Evolutionary conservation across 2,797 vertebrate genomes (phyloP).

Genomic region (Aldrovandia affinis): DNA sequence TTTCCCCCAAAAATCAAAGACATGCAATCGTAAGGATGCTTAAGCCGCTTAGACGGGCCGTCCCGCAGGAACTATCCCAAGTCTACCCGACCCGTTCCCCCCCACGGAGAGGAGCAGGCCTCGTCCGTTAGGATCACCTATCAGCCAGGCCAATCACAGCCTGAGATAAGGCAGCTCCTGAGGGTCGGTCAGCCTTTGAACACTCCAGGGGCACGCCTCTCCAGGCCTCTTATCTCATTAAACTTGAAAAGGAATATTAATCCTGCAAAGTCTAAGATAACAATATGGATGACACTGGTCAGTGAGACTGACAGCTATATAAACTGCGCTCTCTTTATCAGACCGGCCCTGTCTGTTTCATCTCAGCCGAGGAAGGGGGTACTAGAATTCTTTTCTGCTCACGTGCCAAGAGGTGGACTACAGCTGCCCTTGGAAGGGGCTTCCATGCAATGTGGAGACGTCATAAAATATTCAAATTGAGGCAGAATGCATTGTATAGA

Average conservation of each 20-base stretch:
- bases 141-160: constrained; percentile 84
- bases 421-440: not conserved
- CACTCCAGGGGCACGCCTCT: constrained; percentile 74
- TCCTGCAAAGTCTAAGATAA: constrained; percentile 80
- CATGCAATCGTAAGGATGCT: constrained; percentile 61
- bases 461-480: not conserved
- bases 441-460: not conserved
- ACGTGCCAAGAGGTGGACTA: constrained; percentile 25
- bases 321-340: constrained; percentile 54
- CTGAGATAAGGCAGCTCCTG: constrained; percentile 90
- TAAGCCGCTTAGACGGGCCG: constrained; percentile 51
- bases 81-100: constrained; percentile 64
- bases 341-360: constrained; percentile 52
- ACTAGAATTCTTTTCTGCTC: constrained; percentile 37
- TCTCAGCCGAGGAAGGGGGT: constrained; percentile 48
- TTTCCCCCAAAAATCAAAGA: constrained; percentile 62
- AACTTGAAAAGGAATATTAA: constrained; percentile 91
- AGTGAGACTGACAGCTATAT: constrained; percentile 60
- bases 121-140: constrained; percentile 86
- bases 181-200: constrained; percentile 84
- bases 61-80: constrained; percentile 70
- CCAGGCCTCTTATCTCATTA: constrained; percentile 89
- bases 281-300: constrained; percentile 64
- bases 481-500: not conserved
- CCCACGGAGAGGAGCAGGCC: constrained; percentile 67